Conservation (phyloP, 2,888 invertebrate genomes). For the Apodemia mormo region DNA sequence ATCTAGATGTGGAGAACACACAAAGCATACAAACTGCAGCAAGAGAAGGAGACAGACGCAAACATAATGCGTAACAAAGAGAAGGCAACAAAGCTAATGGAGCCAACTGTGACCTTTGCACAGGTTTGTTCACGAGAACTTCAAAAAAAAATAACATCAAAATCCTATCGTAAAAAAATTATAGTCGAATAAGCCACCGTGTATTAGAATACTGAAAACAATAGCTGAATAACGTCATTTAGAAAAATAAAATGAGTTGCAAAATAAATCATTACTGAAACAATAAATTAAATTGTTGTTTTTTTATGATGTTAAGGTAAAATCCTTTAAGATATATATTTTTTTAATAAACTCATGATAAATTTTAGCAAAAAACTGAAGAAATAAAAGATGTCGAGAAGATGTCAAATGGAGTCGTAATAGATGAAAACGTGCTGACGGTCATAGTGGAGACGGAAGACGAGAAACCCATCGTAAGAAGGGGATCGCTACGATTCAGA, state of each 20-base stretch:
- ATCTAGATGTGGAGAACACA: slow-evolving; percentile 86
- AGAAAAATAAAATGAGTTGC: too few species aligned
- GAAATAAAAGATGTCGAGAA: slow-evolving; percentile 55
- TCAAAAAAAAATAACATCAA: too few species aligned
- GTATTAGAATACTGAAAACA: too few species aligned
- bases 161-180: too few species aligned
- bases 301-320: too few species aligned
- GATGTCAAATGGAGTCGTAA: slow-evolving; percentile 62
- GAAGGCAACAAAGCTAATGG: slow-evolving; percentile 86
- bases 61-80: slow-evolving; percentile 88
- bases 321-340: too few species aligned
- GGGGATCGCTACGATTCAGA: slow-evolving; percentile 81
- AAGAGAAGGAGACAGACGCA: slow-evolving; percentile 89
- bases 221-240: too few species aligned
- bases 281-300: too few species aligned
- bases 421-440: slow-evolving; percentile 53
- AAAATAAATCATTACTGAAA: background rate
- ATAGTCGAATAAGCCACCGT: too few species aligned
- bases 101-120: slow-evolving; percentile 80
- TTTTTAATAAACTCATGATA: background rate
- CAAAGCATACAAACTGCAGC: slow-evolving; percentile 86
- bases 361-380: slow-evolving; percentile 51
- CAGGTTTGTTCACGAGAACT: slow-evolving; percentile 58
- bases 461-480: slow-evolving; percentile 58
- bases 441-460: slow-evolving; percentile 63